These are phyloP conservation scores for Lycocerus yunnanus DNA, from an alignment of 2,888 invertebrate genomes.

Conservation along the genomic window DNA sequence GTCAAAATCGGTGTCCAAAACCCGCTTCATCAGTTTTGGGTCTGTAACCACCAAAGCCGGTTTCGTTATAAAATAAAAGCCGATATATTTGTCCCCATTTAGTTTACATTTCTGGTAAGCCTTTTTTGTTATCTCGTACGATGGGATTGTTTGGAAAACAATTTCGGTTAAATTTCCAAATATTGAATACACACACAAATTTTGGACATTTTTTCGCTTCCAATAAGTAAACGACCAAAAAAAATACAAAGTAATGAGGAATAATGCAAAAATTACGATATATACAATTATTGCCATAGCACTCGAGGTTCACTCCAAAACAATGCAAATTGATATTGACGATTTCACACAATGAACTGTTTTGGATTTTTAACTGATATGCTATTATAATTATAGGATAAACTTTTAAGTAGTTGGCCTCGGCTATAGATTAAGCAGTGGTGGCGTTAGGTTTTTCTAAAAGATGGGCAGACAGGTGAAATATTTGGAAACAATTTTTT, in stretches of 20 bases:
- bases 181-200: neutral
- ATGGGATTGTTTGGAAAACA: neutral
- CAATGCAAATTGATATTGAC: neutral
- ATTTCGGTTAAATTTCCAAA: neutral
- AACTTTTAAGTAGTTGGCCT: too few relatives aligned
- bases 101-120: constrained; percentile 7
- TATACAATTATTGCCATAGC: neutral
- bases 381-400: too few relatives aligned
- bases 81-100: constrained; percentile 18
- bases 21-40: constrained; percentile 51
- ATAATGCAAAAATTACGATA: neutral
- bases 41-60: constrained; percentile 39
- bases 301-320: neutral
- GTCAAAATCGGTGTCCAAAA: constrained; percentile 54
- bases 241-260: neutral
- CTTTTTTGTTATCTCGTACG: neutral
- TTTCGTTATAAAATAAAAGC: constrained; percentile 20
- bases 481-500: too few relatives aligned
- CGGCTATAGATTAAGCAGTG: too few relatives aligned
- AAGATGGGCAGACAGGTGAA: too few relatives aligned
- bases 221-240: neutral
- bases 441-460: too few relatives aligned
- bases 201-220: neutral
- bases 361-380: neutral
- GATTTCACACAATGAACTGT: neutral